A percentile compares a stretch with the other conserved stretches of the same genome.
Conservation (phyloP, 2,797 vertebrate species). For the Dromococcyx pavoninus region DNA sequence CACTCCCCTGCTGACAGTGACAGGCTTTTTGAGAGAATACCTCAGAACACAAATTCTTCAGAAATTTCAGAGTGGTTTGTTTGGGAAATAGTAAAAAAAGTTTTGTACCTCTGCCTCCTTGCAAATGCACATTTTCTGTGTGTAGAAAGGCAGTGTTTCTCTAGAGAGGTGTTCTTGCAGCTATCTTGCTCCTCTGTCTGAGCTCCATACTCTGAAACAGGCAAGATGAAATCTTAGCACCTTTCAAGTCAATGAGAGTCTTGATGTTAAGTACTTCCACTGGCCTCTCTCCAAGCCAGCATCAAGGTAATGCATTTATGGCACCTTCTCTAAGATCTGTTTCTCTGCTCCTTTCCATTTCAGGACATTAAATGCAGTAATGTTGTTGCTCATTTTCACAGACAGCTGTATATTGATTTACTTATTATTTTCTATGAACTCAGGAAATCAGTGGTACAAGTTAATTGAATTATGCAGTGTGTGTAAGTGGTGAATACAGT, state of each 20-base stretch:
- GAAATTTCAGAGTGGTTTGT: constrained; percentile 1
- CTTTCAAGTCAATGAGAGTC: background rate
- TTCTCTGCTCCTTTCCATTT: background rate
- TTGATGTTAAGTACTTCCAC: background rate
- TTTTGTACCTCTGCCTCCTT: background rate
- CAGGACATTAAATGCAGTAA: background rate
- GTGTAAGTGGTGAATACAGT: background rate
- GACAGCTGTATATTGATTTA: background rate
- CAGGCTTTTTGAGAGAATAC: background rate
- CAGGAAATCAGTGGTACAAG: background rate
- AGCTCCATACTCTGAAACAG: background rate
- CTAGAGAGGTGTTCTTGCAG: background rate
- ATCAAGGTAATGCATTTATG: background rate
- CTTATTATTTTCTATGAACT: background rate
- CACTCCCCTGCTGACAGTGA: constrained; percentile 10
- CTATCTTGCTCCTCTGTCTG: background rate
- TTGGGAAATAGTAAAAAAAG: background rate
- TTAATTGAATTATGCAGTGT: background rate
- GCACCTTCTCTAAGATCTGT: background rate
- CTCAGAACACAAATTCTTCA: constrained; percentile 5
- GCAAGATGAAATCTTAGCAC: background rate
- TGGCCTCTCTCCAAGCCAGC: background rate
- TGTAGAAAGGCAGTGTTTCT: background rate
- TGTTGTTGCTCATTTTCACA: background rate
- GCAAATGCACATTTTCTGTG: rapidly evolving